Conservation (phyloP, 1,140 invertebrate genomes). For the Drosophila bipectinata region DNA sequence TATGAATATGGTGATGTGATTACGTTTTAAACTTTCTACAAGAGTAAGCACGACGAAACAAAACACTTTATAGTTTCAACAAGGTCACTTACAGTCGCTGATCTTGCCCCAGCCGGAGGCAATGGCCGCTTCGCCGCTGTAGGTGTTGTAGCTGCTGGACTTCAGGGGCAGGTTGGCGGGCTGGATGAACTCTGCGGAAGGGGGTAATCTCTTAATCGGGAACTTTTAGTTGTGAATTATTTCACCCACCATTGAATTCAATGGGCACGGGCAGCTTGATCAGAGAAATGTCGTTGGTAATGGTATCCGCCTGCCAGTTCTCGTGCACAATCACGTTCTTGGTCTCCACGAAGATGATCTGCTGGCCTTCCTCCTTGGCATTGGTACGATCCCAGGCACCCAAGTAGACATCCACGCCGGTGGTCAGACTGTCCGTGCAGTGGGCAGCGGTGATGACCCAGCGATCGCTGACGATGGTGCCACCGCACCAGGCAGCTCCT, state of each 20-base stretch:
- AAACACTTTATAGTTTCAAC: background rate
- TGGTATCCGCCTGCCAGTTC: constrained; percentile 9
- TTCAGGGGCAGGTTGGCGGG: constrained; percentile 63
- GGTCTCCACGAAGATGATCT: constrained; percentile 60
- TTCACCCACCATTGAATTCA: constrained; percentile 39
- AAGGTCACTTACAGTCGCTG: constrained; percentile 56
- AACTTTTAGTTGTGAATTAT: background rate
- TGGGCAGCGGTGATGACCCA: constrained; percentile 88
- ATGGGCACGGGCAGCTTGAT: constrained; percentile 66
- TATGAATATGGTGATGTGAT: background rate
- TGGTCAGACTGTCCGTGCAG: constrained; percentile 84
- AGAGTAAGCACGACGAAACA: background rate
- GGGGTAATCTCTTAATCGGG: background rate
- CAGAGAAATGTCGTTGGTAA: constrained; percentile 69
- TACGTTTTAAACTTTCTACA: constrained; percentile 15
- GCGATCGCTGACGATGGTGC: constrained; percentile 85
- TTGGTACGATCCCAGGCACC: constrained; percentile 64
- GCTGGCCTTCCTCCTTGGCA: constrained; percentile 53
- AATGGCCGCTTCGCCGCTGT: constrained; percentile 37
- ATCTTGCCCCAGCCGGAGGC: constrained; percentile 74
- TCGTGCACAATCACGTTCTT: constrained; percentile 61
- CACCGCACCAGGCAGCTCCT: constrained; percentile 85
- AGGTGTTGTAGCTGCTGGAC: constrained; percentile 38
- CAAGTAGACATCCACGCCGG: constrained; percentile 70
- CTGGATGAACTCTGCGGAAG: constrained; percentile 42